phyloP scores from a whole-genome alignment of 2,113 vertebrate species.

The Choloepus hoffmanni region DNA sequence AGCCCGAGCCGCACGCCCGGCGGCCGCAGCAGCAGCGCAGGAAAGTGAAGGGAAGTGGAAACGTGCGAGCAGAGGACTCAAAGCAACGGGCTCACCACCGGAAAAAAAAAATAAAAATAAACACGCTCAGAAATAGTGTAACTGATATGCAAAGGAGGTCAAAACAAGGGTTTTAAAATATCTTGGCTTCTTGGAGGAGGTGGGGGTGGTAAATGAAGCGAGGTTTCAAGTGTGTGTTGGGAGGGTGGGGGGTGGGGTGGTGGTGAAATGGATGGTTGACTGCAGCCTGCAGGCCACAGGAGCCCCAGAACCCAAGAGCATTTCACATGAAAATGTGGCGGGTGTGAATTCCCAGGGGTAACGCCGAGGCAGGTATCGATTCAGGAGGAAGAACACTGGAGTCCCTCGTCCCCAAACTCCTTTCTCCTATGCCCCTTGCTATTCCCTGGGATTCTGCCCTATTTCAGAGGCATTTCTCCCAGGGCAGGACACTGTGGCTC shows the following conservation, averaged over 20 bases:
- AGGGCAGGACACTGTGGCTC: neutral
- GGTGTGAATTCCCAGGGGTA: neutral
- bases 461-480: neutral
- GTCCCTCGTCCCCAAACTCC: neutral
- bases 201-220: constrained; percentile 59
- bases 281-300: neutral
- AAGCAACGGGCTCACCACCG: constrained; percentile 86
- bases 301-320: neutral
- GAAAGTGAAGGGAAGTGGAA: constrained; percentile 89
- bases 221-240: constrained; percentile 14
- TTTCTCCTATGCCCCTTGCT: neutral
- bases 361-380: neutral
- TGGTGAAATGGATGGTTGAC: neutral
- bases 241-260: neutral
- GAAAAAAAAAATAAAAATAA: constrained; percentile 91
- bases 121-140: constrained; percentile 89
- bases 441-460: neutral
- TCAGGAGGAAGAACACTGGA: neutral
- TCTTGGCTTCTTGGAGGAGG: constrained; percentile 68
- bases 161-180: constrained; percentile 87
- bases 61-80: constrained; percentile 79
- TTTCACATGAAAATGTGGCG: constrained; percentile 13
- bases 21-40: constrained; percentile 71
- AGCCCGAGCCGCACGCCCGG: neutral
- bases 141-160: constrained; percentile 92